phyloP scores from a whole-genome alignment of 2,797 vertebrate genomes.

The Syndactyla subalaris region DNA sequence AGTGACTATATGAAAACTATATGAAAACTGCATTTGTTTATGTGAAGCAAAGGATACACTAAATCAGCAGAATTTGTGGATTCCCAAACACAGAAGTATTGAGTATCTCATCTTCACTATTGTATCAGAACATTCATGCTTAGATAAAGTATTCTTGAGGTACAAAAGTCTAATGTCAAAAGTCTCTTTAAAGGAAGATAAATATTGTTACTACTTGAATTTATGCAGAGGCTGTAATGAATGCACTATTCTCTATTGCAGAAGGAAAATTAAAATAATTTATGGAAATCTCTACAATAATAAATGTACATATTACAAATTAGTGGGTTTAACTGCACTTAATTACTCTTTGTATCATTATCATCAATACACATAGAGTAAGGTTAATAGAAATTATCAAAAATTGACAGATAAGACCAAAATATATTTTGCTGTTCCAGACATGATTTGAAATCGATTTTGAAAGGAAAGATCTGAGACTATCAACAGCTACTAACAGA shows the following conservation, averaged over 20 bases:
- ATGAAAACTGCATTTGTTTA: neutral
- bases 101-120: neutral
- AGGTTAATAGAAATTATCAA: conserved; percentile 36
- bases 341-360: conserved; percentile 40
- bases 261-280: neutral
- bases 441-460: conserved; percentile 17
- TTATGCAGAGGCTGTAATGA: neutral
- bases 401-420: conserved; percentile 35
- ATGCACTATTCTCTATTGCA: neutral
- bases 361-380: neutral
- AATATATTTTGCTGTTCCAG: neutral
- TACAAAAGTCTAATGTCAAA: neutral
- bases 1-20: neutral
- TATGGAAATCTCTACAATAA: conserved; percentile 12
- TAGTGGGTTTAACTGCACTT: neutral
- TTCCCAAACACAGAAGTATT: neutral
- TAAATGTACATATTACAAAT: neutral
- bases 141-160: neutral
- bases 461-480: conserved; percentile 54
- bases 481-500: conserved; percentile 49
- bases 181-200: neutral
- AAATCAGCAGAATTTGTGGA: neutral
- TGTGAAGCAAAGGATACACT: neutral
- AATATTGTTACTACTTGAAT: neutral
- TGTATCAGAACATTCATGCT: neutral